Evolutionary conservation across 2,797 vertebrate genomes (phyloP), one percentile per base, ranked within the genome.

Genomic region (Sebastes hopkinsi): DNA sequence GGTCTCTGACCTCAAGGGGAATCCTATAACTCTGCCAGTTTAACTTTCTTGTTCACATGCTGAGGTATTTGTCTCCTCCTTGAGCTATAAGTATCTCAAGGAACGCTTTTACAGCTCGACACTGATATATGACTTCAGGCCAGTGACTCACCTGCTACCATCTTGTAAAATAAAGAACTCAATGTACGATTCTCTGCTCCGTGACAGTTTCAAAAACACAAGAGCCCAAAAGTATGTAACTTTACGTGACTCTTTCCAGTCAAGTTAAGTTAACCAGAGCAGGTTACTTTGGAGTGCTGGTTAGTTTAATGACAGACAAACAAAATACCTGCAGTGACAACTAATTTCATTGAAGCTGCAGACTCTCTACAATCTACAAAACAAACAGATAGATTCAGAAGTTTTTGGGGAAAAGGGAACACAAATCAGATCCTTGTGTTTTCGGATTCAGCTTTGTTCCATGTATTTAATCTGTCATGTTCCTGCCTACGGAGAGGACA

Each of bases 71-170:
- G 58, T 46, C 18, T 75, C 32, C 62, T 64, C 30, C 66, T 29
- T 13, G 61, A 59, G 70, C 88, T 88, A 80, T 73, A 87, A 87
- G 86, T 55, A n/a, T 79, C 82, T 59, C 1, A 1, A 32, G 58
- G 67, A 70, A 42, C 3, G 55, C 61, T 50, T 56, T 23, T 52
- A 23, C 75, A 64, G 75, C n/a, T 18, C 12, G 32, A 79, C 66
- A 12, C 25, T 59, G 85, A 87, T 32, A 66, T 52, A 80, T 2
- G 69, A 83, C 79, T 74, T 72, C 14, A 77, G 76, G 61, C 69
- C 71, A 71, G 2, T 11, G 6, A 29, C 64, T 89, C 86, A 85
- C 79, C 86, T 87, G 86, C 87, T 85, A 76, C 81, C 50, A 52
- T 74, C 77, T 60, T 42, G 59, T 79, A 74, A 84, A 71, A 54